These are phyloP conservation scores for Ursus arctos DNA, from an alignment of 2,113 vertebrate genomes.

Conservation along the genomic window DNA sequence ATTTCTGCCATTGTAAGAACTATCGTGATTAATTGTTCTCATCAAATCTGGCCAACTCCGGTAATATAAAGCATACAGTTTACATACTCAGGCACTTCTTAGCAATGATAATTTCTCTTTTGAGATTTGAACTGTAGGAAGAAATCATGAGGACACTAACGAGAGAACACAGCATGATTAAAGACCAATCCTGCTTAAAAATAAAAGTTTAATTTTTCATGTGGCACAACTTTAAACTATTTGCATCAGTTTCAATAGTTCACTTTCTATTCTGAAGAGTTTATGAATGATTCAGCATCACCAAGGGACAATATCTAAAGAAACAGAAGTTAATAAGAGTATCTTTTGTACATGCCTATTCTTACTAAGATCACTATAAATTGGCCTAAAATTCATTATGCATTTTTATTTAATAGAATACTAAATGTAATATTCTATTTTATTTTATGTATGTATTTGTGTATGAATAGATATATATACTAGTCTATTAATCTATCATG, in stretches of 20 bases:
- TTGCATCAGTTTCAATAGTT: constrained; percentile 21
- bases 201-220: constrained; percentile 31
- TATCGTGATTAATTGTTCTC: constrained; percentile 54
- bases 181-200: constrained; percentile 24
- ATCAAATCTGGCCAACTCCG: constrained; percentile 41
- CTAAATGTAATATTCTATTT: background rate
- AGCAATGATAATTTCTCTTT: constrained; percentile 33
- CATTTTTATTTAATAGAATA: constrained; percentile 8
- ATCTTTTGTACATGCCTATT: background rate
- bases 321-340: background rate
- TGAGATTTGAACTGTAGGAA: constrained; percentile 27
- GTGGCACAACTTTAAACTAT: constrained; percentile 4
- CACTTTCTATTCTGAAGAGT: background rate
- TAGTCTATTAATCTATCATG: background rate
- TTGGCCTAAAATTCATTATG: background rate
- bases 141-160: constrained; percentile 13
- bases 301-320: background rate
- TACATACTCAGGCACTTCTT: background rate
- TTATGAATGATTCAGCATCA: constrained; percentile 11
- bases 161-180: constrained; percentile 15
- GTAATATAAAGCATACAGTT: constrained; percentile 50
- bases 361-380: background rate
- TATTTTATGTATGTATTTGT: background rate
- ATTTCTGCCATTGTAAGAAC: constrained; percentile 46
- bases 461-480: background rate